A percentile compares a stretch with the other conserved stretches of the same genome.
phyloP scores from a whole-genome alignment of 2,888 invertebrate genomes.

The Mesorhabditis spiculigera region DNA sequence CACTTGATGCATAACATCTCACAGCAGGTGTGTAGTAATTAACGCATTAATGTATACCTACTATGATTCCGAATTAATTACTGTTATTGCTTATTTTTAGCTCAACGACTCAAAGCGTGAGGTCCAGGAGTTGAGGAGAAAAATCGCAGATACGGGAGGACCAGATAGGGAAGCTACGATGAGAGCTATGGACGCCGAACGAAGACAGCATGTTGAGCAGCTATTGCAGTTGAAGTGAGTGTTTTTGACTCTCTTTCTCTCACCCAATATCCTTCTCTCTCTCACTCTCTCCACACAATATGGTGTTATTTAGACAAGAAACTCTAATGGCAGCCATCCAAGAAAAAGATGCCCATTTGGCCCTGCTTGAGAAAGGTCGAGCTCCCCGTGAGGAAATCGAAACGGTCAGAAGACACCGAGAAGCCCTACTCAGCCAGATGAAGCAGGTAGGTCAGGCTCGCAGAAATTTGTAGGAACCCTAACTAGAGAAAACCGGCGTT shows the following conservation, averaged over 20 bases:
- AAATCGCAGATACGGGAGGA: conserved; percentile 44
- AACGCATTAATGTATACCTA: too few relatives aligned
- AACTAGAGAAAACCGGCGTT: not conserved
- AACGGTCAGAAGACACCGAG: conserved; percentile 39
- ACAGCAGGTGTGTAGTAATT: conserved; percentile 23
- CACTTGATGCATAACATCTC: conserved; percentile 58
- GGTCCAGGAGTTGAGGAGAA: conserved; percentile 70
- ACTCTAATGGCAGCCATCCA: conserved; percentile 78
- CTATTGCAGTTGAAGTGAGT: conserved; percentile 77
- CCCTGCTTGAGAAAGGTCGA: conserved; percentile 69
- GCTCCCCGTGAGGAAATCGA: conserved; percentile 40
- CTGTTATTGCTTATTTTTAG: too few relatives aligned
- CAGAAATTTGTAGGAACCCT: not conserved
- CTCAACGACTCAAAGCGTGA: conserved; percentile 63
- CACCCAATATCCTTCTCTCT: not conserved
- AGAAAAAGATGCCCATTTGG: conserved; percentile 83
- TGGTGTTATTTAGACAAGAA: conserved; percentile 70
- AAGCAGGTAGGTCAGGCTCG: conserved; percentile 37
- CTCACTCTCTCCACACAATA: not conserved
- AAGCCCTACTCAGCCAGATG: conserved; percentile 37
- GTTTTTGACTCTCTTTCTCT: conserved; percentile 8
- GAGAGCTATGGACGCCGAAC: conserved; percentile 67
- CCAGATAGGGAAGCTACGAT: conserved; percentile 69
- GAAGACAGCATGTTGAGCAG: conserved; percentile 73
- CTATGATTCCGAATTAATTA: too few relatives aligned